These are phyloP conservation scores for Hippocampus barbouri DNA, from an alignment of 2,113 vertebrate species.

Conservation along the genomic window DNA sequence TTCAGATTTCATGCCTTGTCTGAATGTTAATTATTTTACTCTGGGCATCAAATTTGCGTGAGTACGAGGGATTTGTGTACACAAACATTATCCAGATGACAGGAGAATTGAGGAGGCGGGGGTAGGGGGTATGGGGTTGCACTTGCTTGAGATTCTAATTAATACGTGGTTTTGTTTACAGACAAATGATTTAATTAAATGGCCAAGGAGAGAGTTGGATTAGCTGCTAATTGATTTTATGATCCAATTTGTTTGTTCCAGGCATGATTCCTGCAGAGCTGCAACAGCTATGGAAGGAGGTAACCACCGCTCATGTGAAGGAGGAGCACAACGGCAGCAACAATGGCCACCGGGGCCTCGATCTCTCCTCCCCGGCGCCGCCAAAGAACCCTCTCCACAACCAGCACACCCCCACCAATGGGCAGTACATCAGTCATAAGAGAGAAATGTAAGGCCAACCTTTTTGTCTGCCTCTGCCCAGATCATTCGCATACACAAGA, in stretches of 20 bases:
- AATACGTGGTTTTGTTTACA: slow-evolving; percentile 95
- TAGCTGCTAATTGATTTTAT: slow-evolving; percentile 99
- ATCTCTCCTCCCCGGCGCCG: slow-evolving; percentile 86
- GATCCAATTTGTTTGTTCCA: slow-evolving; percentile 99
- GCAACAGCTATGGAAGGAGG: slow-evolving; percentile 99
- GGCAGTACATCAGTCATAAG: slow-evolving; percentile 91
- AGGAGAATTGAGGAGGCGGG: slow-evolving; percentile 35
- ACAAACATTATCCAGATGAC: slow-evolving; percentile 73
- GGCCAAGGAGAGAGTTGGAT: slow-evolving; percentile 90
- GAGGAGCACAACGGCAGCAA: slow-evolving; percentile 84
- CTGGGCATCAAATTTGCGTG: slow-evolving; percentile 72
- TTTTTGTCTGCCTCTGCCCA: not conserved
- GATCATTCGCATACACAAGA: not conserved
- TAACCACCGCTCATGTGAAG: slow-evolving; percentile 84
- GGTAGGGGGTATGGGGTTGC: not conserved
- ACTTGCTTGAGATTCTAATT: slow-evolving; percentile 64
- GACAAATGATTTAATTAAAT: slow-evolving; percentile 95
- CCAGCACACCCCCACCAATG: slow-evolving; percentile 93
- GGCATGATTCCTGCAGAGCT: slow-evolving; percentile 99
- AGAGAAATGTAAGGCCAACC: slow-evolving; percentile 84
- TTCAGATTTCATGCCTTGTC: slow-evolving; percentile 78
- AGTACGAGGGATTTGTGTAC: slow-evolving; percentile 74
- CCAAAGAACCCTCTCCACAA: slow-evolving; percentile 89
- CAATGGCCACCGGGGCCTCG: slow-evolving; percentile 84
- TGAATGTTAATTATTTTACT: slow-evolving; percentile 77